phyloP scores from a whole-genome alignment of 1,140 invertebrate genomes.

The Drosophila pseudoobscura region DNA sequence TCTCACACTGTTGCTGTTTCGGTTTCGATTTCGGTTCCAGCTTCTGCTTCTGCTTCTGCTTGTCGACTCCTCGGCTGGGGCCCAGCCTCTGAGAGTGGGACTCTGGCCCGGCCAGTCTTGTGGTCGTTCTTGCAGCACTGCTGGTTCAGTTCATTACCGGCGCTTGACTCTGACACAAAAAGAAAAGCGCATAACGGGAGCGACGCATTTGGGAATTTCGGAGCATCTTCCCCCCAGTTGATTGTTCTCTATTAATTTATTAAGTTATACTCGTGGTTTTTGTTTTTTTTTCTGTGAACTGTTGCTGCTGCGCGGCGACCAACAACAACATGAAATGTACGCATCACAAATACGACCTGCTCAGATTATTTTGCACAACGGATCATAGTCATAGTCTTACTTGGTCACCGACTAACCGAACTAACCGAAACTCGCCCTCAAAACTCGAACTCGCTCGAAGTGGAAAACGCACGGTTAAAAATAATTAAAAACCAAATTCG shows the following conservation, averaged over 20 bases:
- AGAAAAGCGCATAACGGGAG: slow-evolving; percentile 15
- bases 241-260: slow-evolving; percentile 4
- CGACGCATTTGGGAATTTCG: slow-evolving; percentile 19
- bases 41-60: slow-evolving; percentile 30
- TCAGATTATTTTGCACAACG: slow-evolving; percentile 11
- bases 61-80: slow-evolving; percentile 43
- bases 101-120: slow-evolving; percentile 52
- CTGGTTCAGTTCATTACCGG: slow-evolving; percentile 71
- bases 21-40: slow-evolving; percentile 33
- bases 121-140: slow-evolving; percentile 61
- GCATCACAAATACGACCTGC: slow-evolving; percentile 30
- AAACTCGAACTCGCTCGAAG: too few relatives aligned
- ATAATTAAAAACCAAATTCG: too few relatives aligned
- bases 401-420: too few relatives aligned
- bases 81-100: slow-evolving; percentile 4
- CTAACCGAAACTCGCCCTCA: too few relatives aligned
- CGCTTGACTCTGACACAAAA: slow-evolving; percentile 65
- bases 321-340: slow-evolving; percentile 68
- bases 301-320: neutral
- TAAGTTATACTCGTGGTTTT: slow-evolving; percentile 5
- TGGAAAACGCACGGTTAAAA: too few relatives aligned
- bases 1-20: slow-evolving; percentile 6
- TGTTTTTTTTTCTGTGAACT: slow-evolving; percentile 8
- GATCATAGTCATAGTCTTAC: too few relatives aligned
- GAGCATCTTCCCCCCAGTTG: slow-evolving; percentile 10